A percentile compares a stretch with the other conserved stretches of the same genome.
Evolutionary conservation across 2,797 vertebrate species (phyloP).

Genomic region (Masticophis lateralis): DNA sequence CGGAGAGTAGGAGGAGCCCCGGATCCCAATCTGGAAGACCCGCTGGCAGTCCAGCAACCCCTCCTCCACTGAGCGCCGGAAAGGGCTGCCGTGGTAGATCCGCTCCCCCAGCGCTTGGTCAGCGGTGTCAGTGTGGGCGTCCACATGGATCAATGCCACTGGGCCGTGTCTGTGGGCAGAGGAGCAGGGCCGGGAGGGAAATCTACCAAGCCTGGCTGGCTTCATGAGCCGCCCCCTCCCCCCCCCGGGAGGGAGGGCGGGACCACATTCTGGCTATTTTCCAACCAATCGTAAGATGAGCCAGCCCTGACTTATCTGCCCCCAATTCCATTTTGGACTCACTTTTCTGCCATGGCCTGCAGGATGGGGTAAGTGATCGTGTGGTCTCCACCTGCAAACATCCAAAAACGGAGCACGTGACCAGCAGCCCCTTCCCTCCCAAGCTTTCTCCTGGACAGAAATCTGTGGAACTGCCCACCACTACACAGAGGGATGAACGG

Average conservation of each 20-base stretch:
- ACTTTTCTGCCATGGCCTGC: conserved; percentile 87
- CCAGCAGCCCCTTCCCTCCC: background rate
- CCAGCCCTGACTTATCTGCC: background rate
- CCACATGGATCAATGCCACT: conserved; percentile 88
- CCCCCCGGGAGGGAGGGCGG: rapidly evolving
- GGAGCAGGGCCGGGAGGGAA: background rate
- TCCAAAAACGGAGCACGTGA: background rate
- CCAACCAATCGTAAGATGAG: background rate
- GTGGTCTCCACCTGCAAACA: conserved; percentile 87
- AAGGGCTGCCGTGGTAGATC: conserved; percentile 85
- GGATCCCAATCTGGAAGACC: conserved; percentile 89
- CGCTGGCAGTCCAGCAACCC: conserved; percentile 84
- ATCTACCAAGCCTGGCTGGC: background rate
- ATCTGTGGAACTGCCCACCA: background rate
- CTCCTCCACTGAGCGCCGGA: conserved; percentile 89
- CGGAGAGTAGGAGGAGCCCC: conserved; percentile 78
- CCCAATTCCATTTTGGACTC: conserved; percentile 52
- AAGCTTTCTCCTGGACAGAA: background rate
- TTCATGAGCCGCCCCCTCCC: too few species aligned
- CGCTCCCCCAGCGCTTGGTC: conserved; percentile 83
- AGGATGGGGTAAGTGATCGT: conserved; percentile 92
- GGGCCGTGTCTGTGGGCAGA: conserved; percentile 78
- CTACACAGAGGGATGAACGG: background rate
- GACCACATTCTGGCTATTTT: background rate
- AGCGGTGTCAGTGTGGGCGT: conserved; percentile 85